These are phyloP conservation scores for Sesia bembeciformis DNA, from an alignment of 2,888 invertebrate species.

Conservation along the genomic window DNA sequence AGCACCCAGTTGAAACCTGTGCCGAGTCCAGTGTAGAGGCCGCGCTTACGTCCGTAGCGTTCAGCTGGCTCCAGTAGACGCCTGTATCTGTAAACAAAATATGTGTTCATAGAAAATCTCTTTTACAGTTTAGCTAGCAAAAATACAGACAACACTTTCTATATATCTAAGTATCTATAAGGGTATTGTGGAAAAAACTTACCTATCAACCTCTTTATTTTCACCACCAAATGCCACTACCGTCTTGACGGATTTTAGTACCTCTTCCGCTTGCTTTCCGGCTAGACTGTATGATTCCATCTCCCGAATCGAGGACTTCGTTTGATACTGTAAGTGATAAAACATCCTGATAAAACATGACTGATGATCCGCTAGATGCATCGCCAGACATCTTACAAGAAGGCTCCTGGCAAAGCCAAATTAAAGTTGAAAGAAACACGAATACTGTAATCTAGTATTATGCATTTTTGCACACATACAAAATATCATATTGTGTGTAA, in stretches of 20 bases:
- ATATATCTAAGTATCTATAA: no score
- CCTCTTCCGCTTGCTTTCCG: constrained; percentile 85
- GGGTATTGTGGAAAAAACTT: constrained; percentile 12
- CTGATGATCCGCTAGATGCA: no score
- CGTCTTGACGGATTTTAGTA: constrained; percentile 81
- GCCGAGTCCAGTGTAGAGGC: constrained; percentile 80
- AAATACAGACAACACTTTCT: no score
- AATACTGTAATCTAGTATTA: no score
- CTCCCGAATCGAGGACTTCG: constrained; percentile 78
- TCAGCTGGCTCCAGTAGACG: constrained; percentile 76
- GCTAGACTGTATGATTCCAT: constrained; percentile 85
- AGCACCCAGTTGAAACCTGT: constrained; percentile 84
- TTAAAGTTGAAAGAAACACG: no score
- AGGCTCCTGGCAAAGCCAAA: no score
- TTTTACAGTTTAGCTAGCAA: no score
- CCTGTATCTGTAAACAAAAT: constrained; percentile 49
- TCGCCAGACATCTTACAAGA: no score
- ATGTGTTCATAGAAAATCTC: no score
- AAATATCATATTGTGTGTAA: no score
- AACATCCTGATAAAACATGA: no score
- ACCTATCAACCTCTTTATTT: constrained; percentile 80
- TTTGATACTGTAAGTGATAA: constrained; percentile 61
- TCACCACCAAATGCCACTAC: constrained; percentile 86
- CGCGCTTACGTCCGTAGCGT: constrained; percentile 76
- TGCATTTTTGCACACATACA: no score